Percentiles rank a stretch among this genome's conserved stretches.
Conservation (phyloP, 2,797 vertebrate genomes). For the Rousettus madagascariensis region DNA sequence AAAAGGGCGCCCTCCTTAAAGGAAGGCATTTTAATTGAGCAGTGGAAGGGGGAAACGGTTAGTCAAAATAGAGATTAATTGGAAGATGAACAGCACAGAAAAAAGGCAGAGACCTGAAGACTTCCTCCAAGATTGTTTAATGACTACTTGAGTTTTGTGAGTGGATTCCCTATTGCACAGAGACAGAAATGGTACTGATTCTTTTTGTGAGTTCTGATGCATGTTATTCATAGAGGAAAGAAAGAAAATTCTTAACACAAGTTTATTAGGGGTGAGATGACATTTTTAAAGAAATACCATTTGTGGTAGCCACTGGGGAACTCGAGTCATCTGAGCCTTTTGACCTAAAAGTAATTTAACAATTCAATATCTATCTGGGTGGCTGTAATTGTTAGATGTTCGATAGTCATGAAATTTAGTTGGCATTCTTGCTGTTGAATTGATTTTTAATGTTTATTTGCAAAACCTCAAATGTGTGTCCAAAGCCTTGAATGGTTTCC, state of each 20-base stretch:
- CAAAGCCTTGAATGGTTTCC: slow-evolving; percentile 70
- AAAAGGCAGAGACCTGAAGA: not conserved
- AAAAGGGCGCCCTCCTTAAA: not conserved
- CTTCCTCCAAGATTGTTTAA: not conserved
- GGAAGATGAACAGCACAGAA: not conserved
- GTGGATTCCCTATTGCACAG: not conserved
- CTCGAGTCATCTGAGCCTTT: not conserved
- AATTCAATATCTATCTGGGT: not conserved
- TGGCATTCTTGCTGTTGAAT: slow-evolving; percentile 57
- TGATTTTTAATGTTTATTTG: slow-evolving; percentile 77
- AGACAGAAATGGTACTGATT: slow-evolving; percentile 25
- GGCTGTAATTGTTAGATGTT: slow-evolving; percentile 5
- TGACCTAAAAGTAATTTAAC: not conserved
- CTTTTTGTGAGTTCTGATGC: slow-evolving; percentile 47
- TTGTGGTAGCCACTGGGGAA: slow-evolving; percentile 7
- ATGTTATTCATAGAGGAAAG: slow-evolving; percentile 46
- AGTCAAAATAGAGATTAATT: slow-evolving; percentile 12
- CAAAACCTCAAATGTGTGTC: slow-evolving; percentile 53
- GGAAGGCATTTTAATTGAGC: slow-evolving; percentile 6
- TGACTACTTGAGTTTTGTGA: slow-evolving; percentile 13
- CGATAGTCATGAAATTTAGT: slow-evolving; percentile 6
- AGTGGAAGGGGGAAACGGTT: not conserved
- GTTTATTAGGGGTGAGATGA: slow-evolving; percentile 50
- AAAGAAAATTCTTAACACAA: slow-evolving; percentile 3
- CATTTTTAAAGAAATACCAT: slow-evolving; percentile 46